A percentile compares a stretch with the other conserved stretches of the same genome.
These are phyloP conservation scores for Nysson spinosus DNA, from an alignment of 2,888 invertebrate species.

Conservation along the genomic window DNA sequence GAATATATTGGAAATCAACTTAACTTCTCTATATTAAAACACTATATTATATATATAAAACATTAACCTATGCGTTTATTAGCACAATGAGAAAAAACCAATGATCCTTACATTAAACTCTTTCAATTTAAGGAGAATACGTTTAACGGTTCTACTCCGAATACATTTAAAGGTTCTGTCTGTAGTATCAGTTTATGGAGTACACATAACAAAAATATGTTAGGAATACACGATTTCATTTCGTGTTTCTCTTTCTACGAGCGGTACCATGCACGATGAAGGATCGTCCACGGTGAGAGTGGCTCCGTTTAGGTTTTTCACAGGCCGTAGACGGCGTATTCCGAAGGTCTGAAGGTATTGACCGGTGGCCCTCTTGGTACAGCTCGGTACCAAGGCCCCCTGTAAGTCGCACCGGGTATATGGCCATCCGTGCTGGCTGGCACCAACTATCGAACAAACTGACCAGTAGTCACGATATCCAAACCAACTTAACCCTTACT, in stretches of 20 bases:
- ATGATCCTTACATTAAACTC: no score
- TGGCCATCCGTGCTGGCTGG: constrained; percentile 75
- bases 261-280: constrained; percentile 42
- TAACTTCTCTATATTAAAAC: no score
- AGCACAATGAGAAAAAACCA: no score
- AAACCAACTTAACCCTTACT: constrained; percentile 45
- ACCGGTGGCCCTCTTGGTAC: constrained; percentile 77
- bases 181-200: not conserved
- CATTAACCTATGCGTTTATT: no score
- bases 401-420: constrained; percentile 63
- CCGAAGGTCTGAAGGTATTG: constrained; percentile 75
- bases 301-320: constrained; percentile 55
- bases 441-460: constrained; percentile 78
- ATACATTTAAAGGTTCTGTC: no score
- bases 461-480: constrained; percentile 78
- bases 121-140: no score
- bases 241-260: constrained; percentile 18
- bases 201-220: not conserved
- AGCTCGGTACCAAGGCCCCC: constrained; percentile 76
- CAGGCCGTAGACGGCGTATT: constrained; percentile 28
- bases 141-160: no score
- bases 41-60: no score
- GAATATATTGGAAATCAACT: no score
- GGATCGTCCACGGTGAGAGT: constrained; percentile 7
- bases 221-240: not conserved